A percentile compares a stretch with the other conserved stretches of the same genome.
Evolutionary conservation across 1,140 invertebrate genomes (phyloP).

Genomic region (Cydia amplana): DNA sequence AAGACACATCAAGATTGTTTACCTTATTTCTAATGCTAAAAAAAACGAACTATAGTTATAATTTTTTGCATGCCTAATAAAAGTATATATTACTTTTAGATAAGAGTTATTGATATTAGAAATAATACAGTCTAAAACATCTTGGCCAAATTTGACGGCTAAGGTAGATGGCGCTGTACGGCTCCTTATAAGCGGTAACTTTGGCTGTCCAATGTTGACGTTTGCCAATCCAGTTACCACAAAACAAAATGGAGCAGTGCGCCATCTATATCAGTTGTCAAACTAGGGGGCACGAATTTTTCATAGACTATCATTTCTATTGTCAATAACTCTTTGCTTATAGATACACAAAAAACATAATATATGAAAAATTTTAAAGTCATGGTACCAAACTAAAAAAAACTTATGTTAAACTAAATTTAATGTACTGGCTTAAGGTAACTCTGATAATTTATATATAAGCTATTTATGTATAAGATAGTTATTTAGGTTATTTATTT

Average conservation of each 20-base stretch:
- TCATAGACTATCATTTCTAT: neutral
- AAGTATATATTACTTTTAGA: neutral
- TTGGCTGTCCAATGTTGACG: too few species aligned
- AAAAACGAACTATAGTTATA: too few species aligned
- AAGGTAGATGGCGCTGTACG: too few species aligned
- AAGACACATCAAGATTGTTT: too few species aligned
- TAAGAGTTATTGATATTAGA: too few species aligned
- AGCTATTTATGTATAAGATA: neutral
- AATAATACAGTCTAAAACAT: too few species aligned
- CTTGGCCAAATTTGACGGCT: too few species aligned
- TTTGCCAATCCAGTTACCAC: neutral
- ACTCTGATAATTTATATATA: slow-evolving; percentile 1
- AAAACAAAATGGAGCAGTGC: too few species aligned
- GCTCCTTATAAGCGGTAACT: too few species aligned
- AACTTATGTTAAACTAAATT: slow-evolving; percentile 26
- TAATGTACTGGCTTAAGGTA: slow-evolving; percentile 30
- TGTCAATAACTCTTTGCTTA: too few species aligned
- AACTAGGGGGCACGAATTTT: neutral
- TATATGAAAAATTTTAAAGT: neutral
- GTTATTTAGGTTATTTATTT: neutral
- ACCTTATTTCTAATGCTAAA: too few species aligned
- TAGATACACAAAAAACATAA: neutral
- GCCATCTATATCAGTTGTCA: too few species aligned
- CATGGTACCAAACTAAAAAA: slow-evolving; percentile 3
- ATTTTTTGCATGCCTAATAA: neutral